Percentiles rank a stretch among this genome's conserved stretches.
These are phyloP conservation scores for Heterodera schachtii DNA, from an alignment of 1,140 invertebrate species.

Conservation along the genomic window DNA sequence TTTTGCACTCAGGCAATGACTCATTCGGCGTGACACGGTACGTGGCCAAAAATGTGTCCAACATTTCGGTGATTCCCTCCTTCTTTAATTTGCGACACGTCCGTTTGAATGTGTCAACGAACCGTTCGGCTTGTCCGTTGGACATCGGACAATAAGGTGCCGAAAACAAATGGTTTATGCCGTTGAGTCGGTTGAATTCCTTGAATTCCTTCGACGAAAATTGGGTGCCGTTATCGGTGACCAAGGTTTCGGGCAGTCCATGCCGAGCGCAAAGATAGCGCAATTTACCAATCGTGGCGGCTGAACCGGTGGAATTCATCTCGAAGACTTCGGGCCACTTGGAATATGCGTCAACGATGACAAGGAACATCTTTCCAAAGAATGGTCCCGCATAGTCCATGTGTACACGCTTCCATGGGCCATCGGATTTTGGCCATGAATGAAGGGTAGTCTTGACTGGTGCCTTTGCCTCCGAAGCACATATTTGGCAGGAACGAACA, in stretches of 20 bases:
- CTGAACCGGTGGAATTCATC: slow-evolving; percentile 12
- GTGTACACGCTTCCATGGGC: slow-evolving; percentile 52
- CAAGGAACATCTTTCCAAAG: slow-evolving; percentile 68
- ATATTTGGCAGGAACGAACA: not conserved
- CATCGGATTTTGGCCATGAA: not conserved
- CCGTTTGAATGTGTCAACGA: slow-evolving; percentile 56
- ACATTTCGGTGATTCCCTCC: slow-evolving; percentile 20
- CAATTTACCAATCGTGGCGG: slow-evolving; percentile 25
- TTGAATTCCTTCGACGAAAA: slow-evolving; percentile 2
- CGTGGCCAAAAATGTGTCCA: slow-evolving; percentile 1
- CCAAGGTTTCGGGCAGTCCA: not conserved
- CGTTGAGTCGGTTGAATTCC: not conserved
- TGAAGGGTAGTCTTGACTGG: not conserved
- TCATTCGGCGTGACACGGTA: slow-evolving; percentile 15
- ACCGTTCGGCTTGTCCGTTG: slow-evolving; percentile 56
- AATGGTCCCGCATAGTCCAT: slow-evolving; percentile 67
- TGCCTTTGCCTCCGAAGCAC: slow-evolving; percentile 1
- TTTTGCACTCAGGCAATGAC: not conserved
- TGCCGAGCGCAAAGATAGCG: not conserved
- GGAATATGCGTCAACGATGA: slow-evolving; percentile 53
- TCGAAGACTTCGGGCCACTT: not conserved
- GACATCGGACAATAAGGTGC: slow-evolving; percentile 7
- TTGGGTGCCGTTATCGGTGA: slow-evolving; percentile 19
- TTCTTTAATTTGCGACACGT: not conserved
- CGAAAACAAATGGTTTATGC: slow-evolving; percentile 8